phyloP scores from a whole-genome alignment of 2,797 vertebrate species.

The Enteromius radiatus region DNA sequence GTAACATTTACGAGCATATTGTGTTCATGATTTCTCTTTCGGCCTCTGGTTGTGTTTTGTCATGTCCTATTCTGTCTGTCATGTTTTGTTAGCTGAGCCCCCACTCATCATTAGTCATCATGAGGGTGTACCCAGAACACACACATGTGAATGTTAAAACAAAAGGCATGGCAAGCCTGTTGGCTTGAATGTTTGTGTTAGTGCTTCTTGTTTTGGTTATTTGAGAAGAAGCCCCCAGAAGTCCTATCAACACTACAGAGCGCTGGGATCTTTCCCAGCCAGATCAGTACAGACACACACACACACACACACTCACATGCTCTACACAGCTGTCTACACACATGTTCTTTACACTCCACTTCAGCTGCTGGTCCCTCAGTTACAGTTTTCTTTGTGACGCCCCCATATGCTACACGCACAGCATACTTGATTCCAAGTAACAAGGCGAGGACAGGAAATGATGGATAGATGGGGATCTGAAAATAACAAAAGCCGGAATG shows the following conservation, averaged over 20 bases:
- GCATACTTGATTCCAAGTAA: conserved; percentile 40
- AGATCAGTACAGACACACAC: not conserved
- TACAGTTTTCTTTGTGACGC: conserved; percentile 26
- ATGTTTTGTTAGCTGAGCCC: conserved; percentile 56
- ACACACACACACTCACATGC: conserved; percentile 5
- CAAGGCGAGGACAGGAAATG: conserved; percentile 1
- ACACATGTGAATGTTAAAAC: conserved; percentile 42
- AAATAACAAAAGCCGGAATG: not conserved
- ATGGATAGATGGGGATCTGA: not conserved
- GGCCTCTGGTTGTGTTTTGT: conserved; percentile 50
- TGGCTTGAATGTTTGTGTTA: conserved; percentile 34
- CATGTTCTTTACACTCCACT: conserved; percentile 36
- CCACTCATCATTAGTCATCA: conserved; percentile 53
- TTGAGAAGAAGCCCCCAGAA: conserved; percentile 52
- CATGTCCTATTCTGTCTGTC: conserved; percentile 57
- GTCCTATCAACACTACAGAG: conserved; percentile 40
- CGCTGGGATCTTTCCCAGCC: conserved; percentile 25
- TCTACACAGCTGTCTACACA: conserved; percentile 36
- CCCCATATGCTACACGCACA: conserved; percentile 12
- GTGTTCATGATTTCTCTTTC: not conserved
- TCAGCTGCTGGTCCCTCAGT: conserved; percentile 41
- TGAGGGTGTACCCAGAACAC: conserved; percentile 45
- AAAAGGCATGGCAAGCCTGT: conserved; percentile 40
- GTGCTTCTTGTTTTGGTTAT: conserved; percentile 58
- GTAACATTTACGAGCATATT: not conserved